phyloP scores from a whole-genome alignment of 2,797 vertebrate genomes.

The Rhinatrema bivittatum region DNA sequence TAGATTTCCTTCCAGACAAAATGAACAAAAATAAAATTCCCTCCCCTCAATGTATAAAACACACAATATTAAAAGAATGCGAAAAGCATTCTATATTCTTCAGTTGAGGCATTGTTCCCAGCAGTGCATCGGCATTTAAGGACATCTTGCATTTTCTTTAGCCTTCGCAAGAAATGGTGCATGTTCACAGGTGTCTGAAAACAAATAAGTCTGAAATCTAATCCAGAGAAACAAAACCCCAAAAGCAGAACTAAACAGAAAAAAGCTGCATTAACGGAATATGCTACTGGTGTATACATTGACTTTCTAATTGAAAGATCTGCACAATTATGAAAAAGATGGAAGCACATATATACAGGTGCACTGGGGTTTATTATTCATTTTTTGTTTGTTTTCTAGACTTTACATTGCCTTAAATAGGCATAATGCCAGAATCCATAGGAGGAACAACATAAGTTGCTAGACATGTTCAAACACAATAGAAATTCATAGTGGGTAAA shows the following conservation, averaged over 20 bases:
- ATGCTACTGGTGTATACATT: slow-evolving; percentile 15
- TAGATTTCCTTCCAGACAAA: slow-evolving; percentile 56
- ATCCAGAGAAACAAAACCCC: too few species aligned
- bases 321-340: slow-evolving; percentile 19
- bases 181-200: too few species aligned
- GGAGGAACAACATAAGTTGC: slow-evolving; percentile 11
- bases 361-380: slow-evolving; percentile 1
- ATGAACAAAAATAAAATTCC: slow-evolving; percentile 53
- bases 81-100: slow-evolving; percentile 34
- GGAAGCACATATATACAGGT: slow-evolving; percentile 31
- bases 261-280: slow-evolving; percentile 22
- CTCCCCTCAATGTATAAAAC: slow-evolving; percentile 28
- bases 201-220: too few species aligned
- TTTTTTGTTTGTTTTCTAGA: too few species aligned
- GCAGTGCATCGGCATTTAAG: slow-evolving; percentile 34
- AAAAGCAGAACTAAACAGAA: slow-evolving; percentile 23
- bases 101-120: slow-evolving; percentile 43
- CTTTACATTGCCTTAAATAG: slow-evolving; percentile 13
- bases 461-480: slow-evolving; percentile 12
- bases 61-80: slow-evolving; percentile 40
- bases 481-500: slow-evolving; percentile 28
- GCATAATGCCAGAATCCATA: slow-evolving; percentile 2
- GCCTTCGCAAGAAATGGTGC: too few species aligned
- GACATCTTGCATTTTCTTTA: slow-evolving; percentile 27
- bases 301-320: slow-evolving; percentile 32